Evolutionary conservation across 2,888 invertebrate genomes (phyloP).

Genomic region (Phalangium opilio): DNA sequence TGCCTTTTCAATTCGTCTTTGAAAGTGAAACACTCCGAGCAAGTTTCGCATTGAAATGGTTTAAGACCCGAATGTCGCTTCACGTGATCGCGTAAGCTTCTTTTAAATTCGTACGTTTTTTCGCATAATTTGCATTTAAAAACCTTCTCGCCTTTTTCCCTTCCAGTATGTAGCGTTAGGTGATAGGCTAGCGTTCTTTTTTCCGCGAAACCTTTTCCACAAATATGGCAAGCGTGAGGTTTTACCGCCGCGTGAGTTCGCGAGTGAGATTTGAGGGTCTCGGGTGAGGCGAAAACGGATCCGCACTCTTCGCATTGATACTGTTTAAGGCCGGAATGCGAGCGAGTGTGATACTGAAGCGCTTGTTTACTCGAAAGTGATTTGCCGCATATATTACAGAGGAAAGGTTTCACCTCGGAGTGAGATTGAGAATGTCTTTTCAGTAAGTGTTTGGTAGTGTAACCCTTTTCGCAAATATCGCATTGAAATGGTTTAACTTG

Average conservation of each 20-base stretch:
- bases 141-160: background rate
- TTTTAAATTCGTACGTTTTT: too few species aligned
- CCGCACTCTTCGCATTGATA: conserved; percentile 17
- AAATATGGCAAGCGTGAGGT: background rate
- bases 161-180: background rate
- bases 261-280: background rate
- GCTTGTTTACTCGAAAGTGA: conserved; percentile 16
- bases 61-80: too few species aligned
- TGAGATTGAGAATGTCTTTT: background rate
- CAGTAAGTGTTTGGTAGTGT: background rate
- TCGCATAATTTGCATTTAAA: too few species aligned
- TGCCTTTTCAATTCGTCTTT: background rate
- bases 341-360: conserved; percentile 4
- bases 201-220: background rate
- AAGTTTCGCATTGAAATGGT: background rate
- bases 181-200: background rate
- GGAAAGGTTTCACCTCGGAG: conserved; percentile 5
- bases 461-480: background rate
- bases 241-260: background rate
- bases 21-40: background rate
- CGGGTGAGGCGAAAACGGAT: background rate
- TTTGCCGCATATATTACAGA: conserved; percentile 6
- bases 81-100: too few species aligned
- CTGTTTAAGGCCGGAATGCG: background rate
- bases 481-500: background rate